phyloP scores from a whole-genome alignment of 30 jellyfish, hydroid and myxozoan genomes.

The Haliclystus octoradiatus region DNA sequence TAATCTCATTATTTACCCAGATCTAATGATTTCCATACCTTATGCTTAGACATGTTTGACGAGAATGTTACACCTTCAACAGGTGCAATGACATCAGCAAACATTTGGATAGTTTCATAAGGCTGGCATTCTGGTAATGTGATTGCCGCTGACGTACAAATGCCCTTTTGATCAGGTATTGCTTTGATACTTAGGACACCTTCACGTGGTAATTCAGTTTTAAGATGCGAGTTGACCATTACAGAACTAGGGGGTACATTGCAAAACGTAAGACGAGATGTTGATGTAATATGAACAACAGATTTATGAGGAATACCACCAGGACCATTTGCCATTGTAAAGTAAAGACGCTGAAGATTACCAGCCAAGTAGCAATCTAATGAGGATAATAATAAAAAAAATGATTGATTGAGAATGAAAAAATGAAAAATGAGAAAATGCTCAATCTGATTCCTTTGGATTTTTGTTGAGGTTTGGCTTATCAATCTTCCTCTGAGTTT shows the following conservation, averaged over 20 bases:
- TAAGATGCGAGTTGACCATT: slow-evolving; percentile 38
- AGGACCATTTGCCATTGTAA: slow-evolving; percentile 79
- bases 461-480: too few relatives aligned
- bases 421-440: too few relatives aligned
- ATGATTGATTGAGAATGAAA: neutral
- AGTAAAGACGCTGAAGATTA: slow-evolving; percentile 64
- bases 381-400: neutral
- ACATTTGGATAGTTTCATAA: slow-evolving; percentile 43
- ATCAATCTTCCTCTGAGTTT: too few relatives aligned
- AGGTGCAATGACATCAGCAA: slow-evolving; percentile 74
- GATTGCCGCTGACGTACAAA: slow-evolving; percentile 44
- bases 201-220: slow-evolving; percentile 49
- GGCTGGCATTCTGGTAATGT: slow-evolving; percentile 71
- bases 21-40: slow-evolving; percentile 18
- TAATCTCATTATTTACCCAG: neutral
- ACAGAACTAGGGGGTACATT: slow-evolving; percentile 48
- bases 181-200: slow-evolving; percentile 49
- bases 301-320: slow-evolving; percentile 60
- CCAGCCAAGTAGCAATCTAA: slow-evolving; percentile 69
- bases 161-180: neutral
- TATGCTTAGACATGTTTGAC: slow-evolving; percentile 45
- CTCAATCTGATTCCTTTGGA: too few relatives aligned
- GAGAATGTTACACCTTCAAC: slow-evolving; percentile 20
- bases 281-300: slow-evolving; percentile 39
- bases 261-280: slow-evolving; percentile 64